Evolutionary conservation across 2,797 vertebrate genomes (phyloP).

Genomic region (Sitta carolinensis): DNA sequence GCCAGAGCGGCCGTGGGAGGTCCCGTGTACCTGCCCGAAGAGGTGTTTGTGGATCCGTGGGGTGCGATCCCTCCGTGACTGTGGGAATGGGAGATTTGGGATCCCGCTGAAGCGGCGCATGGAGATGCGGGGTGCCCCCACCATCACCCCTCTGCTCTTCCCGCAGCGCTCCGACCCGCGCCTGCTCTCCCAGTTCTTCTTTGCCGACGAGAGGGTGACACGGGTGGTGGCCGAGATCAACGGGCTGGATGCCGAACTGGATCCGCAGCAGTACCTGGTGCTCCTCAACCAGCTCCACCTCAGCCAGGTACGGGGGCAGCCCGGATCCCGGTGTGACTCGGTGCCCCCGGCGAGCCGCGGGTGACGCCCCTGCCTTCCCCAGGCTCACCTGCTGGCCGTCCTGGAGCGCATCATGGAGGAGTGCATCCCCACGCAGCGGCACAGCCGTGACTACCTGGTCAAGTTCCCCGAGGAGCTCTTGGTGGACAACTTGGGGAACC

Average conservation of each 20-base stretch:
- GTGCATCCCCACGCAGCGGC: slow-evolving; percentile 70
- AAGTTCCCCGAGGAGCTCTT: slow-evolving; percentile 79
- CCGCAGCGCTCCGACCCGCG: slow-evolving; percentile 74
- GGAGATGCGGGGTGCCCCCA: fast-evolving
- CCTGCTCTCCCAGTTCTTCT: slow-evolving; percentile 76
- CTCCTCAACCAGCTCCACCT: slow-evolving; percentile 76
- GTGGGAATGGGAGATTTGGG: neutral
- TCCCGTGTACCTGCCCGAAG: neutral
- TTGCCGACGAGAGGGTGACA: slow-evolving; percentile 72
- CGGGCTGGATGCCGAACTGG: slow-evolving; percentile 67
- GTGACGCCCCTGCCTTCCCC: neutral
- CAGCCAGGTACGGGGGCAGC: slow-evolving; percentile 66
- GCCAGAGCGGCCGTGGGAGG: neutral
- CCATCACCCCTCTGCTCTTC: neutral
- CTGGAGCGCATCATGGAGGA: slow-evolving; percentile 77
- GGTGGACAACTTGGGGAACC: slow-evolving; percentile 71
- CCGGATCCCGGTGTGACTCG: fast-evolving
- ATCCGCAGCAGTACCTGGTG: slow-evolving; percentile 75
- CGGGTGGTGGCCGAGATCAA: slow-evolving; percentile 73
- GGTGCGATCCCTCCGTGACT: no score
- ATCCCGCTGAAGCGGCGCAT: neutral
- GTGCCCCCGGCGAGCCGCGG: fast-evolving
- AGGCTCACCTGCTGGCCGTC: slow-evolving; percentile 73
- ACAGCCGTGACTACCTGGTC: slow-evolving; percentile 73
- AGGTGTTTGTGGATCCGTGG: neutral